A percentile compares a stretch with the other conserved stretches of the same genome.
These are phyloP conservation scores for Herminia tarsipennalis DNA, from an alignment of 2,888 invertebrate genomes.

Conservation along the genomic window DNA sequence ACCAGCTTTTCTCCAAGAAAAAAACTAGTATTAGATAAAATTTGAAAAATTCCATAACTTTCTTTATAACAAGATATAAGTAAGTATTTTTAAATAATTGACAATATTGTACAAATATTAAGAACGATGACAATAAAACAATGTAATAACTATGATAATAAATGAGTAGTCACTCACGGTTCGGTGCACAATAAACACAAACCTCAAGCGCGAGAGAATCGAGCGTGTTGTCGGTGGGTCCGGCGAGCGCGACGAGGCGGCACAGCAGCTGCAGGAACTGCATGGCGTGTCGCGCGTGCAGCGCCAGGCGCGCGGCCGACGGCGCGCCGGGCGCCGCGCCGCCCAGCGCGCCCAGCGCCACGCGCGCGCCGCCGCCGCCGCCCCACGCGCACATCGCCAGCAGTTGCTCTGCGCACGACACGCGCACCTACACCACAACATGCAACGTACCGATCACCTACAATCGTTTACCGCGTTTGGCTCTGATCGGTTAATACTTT, in stretches of 20 bases:
- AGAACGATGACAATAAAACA: no score
- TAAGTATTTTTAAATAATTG: no score
- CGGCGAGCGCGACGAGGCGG: slow-evolving; percentile 88
- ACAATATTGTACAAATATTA: no score
- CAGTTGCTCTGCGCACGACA: slow-evolving; percentile 94
- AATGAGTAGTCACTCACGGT: no score
- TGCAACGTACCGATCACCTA: no score
- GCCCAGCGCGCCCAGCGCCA: slow-evolving; percentile 66
- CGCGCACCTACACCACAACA: slow-evolving; percentile 83
- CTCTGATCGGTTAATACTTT: no score
- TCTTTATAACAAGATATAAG: no score
- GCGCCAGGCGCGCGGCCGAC: slow-evolving; percentile 80
- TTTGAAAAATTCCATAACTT: no score
- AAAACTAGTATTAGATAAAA: no score
- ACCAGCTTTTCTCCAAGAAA: no score
- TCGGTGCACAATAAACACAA: neutral
- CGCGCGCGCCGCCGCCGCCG: slow-evolving; percentile 81
- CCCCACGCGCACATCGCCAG: slow-evolving; percentile 93
- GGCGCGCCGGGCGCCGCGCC: slow-evolving; percentile 78
- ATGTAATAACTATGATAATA: no score
- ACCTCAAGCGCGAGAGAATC: slow-evolving; percentile 80
- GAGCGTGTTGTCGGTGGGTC: slow-evolving; percentile 89
- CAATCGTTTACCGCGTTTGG: no score
- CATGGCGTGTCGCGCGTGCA: slow-evolving; percentile 90
- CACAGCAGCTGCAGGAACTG: slow-evolving; percentile 92